Conservation (phyloP, 2,797 vertebrate species). For the Peromyscus eremicus region DNA sequence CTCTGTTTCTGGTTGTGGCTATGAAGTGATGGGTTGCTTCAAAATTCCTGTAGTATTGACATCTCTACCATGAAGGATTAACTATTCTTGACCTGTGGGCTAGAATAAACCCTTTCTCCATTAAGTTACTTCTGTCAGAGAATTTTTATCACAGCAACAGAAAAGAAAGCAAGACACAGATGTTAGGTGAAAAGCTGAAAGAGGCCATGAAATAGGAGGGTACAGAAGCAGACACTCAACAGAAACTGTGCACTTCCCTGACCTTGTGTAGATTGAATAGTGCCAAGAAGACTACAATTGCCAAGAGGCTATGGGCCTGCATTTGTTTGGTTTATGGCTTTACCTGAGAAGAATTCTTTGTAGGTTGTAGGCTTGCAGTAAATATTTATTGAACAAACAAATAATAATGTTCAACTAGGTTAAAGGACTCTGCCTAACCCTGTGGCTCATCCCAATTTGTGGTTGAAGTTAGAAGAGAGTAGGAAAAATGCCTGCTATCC, state of each 20-base stretch:
- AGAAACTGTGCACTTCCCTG: neutral
- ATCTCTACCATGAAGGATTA: neutral
- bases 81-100: neutral
- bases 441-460: neutral
- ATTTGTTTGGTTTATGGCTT: neutral
- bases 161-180: neutral
- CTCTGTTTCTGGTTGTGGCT: neutral
- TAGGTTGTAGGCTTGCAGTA: neutral
- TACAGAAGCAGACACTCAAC: neutral
- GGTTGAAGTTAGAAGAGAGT: conserved; percentile 8
- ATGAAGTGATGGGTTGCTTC: neutral
- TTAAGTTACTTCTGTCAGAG: neutral
- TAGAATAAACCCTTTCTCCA: neutral
- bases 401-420: neutral
- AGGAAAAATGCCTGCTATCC: neutral
- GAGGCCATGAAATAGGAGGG: neutral
- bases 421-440: neutral
- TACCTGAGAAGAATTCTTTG: neutral
- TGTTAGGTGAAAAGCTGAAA: neutral
- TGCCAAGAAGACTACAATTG: neutral
- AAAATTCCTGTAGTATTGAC: neutral
- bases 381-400: conserved; percentile 10
- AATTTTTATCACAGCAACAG: neutral
- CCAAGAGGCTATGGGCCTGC: neutral
- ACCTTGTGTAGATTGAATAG: neutral